Conservation (phyloP, 1,140 invertebrate species). For the Drosophila murphyi region DNA sequence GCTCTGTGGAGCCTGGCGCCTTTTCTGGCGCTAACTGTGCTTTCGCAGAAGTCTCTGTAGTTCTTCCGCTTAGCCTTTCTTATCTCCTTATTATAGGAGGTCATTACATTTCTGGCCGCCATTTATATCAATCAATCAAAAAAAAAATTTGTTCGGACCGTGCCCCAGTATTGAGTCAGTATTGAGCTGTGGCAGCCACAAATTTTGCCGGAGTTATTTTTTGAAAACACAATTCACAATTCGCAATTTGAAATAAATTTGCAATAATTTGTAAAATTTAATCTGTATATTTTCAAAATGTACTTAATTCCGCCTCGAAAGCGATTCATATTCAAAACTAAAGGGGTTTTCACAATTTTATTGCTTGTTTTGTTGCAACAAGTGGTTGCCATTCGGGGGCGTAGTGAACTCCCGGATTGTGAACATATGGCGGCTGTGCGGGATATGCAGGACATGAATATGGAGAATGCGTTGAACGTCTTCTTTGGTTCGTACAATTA, state of each 20-base stretch:
- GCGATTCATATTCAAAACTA: not conserved
- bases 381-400: not conserved
- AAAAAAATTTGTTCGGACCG: too few species aligned
- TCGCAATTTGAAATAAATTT: not conserved
- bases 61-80: too few species aligned
- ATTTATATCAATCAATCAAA: too few species aligned
- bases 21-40: too few species aligned
- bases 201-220: too few species aligned
- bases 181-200: too few species aligned
- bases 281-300: not conserved
- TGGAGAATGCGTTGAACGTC: not conserved
- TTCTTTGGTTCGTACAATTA: not conserved
- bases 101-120: too few species aligned
- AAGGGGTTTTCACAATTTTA: not conserved
- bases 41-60: too few species aligned
- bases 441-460: not conserved
- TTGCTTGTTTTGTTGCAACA: not conserved
- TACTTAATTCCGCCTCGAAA: not conserved
- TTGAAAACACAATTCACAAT: too few species aligned
- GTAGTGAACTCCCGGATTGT: not conserved
- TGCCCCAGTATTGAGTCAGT: too few species aligned
- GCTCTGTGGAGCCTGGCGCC: too few species aligned
- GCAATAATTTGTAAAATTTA: not conserved
- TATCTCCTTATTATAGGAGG: too few species aligned
- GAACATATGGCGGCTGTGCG: not conserved